Base-by-base conservation (phyloP, 2,888 invertebrate genomes). In the Aromia moschata region DNA sequence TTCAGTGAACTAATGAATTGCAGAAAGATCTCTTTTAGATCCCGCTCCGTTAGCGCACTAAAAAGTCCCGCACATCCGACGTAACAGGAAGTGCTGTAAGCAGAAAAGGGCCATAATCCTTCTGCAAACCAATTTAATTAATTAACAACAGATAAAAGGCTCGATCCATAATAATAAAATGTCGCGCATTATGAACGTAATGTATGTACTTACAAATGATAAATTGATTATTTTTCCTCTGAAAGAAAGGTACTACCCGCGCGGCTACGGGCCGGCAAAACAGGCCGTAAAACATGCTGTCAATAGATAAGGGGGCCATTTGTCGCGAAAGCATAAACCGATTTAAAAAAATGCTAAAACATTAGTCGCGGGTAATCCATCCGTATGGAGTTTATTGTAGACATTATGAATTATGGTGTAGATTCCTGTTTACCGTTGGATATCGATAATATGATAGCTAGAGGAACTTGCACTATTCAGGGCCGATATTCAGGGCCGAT, bases 331-430 rank as follows among this genome's bases (percentile, higher is more conserved):
- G 25, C 10, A 1, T 10, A 40, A 1, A 7, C 14, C 49, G 49
- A 17, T 36, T 38, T 49, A 37, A 49, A 49, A 49, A 38, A 38
- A 17, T 12, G n/a, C 9, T 10, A 15, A 49, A 49, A 38, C 25
- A 18, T 31, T 25, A 25, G 25, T 7, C 7, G 10, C 17, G 1
- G 2, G 11, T 49, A 49, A 49, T 49, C 49, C 38, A 14, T 15
- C 49, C 49, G 49, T 49, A 49, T 49, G 49, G 49, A 49, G 20
- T 49, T 49, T 49, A 49, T 49, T 49, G 20, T 12, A 5, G 43
- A n/a, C n/a, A n/a, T n/a, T n/a, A n/a, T n/a, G n/a, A n/a, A n/a
- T n/a, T n/a, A n/a, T n/a, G n/a, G n/a, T n/a, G n/a, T n/a, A n/a
- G n/a, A n/a, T n/a, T n/a, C n/a, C n/a, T n/a, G n/a, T n/a, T n/a